Percentiles rank a stretch among this genome's conserved stretches.
Evolutionary conservation across 2,888 invertebrate genomes (phyloP).

Genomic region (Epinotia bilunana): DNA sequence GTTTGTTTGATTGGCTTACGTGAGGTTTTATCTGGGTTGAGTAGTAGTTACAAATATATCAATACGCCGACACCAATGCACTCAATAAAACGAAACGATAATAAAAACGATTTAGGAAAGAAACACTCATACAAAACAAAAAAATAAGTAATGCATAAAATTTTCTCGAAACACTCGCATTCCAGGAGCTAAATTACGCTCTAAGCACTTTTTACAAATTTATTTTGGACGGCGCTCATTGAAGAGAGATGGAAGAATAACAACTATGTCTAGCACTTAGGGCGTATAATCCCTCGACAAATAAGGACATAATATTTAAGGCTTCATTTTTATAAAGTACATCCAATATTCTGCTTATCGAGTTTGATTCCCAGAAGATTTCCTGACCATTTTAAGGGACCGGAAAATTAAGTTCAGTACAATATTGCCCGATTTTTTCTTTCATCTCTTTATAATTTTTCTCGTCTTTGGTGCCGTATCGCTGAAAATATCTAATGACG

Average conservation of each 20-base stretch:
- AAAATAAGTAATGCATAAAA: too few species aligned
- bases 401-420: slow-evolving; percentile 40
- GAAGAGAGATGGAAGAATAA: background rate
- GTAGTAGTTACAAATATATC: too few species aligned
- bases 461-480: slow-evolving; percentile 28
- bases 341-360: slow-evolving; percentile 37
- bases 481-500: slow-evolving; percentile 41
- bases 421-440: slow-evolving; percentile 35
- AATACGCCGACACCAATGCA: too few species aligned
- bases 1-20: too few species aligned
- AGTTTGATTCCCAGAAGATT: slow-evolving; percentile 37
- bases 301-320: slow-evolving; percentile 24
- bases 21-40: too few species aligned
- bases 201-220: background rate
- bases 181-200: background rate
- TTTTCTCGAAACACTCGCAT: too few species aligned
- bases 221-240: background rate
- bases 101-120: too few species aligned
- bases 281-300: slow-evolving; percentile 5
- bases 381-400: slow-evolving; percentile 30
- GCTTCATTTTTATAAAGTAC: slow-evolving; percentile 28
- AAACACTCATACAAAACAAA: too few species aligned
- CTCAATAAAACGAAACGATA: too few species aligned
- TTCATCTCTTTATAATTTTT: slow-evolving; percentile 36
- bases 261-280: background rate